Conservation (phyloP, 2,888 invertebrate genomes). For the Colostygia pectinataria region DNA sequence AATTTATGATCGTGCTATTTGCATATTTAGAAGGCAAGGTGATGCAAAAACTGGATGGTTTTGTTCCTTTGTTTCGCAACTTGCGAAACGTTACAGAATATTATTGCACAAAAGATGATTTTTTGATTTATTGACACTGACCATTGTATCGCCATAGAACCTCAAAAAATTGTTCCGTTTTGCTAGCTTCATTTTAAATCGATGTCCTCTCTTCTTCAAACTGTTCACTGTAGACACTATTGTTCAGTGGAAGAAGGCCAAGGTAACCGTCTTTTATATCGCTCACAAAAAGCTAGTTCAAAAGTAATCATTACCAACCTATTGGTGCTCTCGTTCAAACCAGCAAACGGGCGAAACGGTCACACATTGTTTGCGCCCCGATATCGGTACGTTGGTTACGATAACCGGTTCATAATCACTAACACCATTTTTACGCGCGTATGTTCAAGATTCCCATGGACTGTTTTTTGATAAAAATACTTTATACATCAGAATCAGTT, state of each 20-base stretch:
- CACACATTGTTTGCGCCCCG: conserved; percentile 43
- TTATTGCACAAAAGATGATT: conserved; percentile 70
- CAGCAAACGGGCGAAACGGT: conserved; percentile 49
- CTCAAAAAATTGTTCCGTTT: conserved; percentile 59
- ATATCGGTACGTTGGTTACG: conserved; percentile 21
- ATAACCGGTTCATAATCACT: conserved; percentile 64
- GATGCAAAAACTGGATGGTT: conserved; percentile 69
- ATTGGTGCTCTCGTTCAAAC: conserved; percentile 51
- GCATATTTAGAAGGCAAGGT: conserved; percentile 77
- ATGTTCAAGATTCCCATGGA: conserved; percentile 49
- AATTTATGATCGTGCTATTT: conserved; percentile 75
- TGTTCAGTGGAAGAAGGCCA: conserved; percentile 59
- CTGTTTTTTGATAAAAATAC: conserved; percentile 32
- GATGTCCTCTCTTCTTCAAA: conserved; percentile 53
- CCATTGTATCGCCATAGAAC: conserved; percentile 58
- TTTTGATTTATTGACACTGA: conserved; percentile 69
- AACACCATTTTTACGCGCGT: conserved; percentile 46
- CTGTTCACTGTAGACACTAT: conserved; percentile 53
- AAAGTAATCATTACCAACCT: conserved; percentile 65
- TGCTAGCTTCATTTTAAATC: conserved; percentile 60
- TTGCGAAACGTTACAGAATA: conserved; percentile 63
- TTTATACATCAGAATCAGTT: conserved; percentile 8
- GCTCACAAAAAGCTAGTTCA: conserved; percentile 63
- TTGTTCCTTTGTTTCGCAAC: conserved; percentile 69
- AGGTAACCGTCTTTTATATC: conserved; percentile 64